Evolutionary conservation across 2,888 invertebrate species (phyloP).

Genomic region (Hirtodrosophila cameraria): DNA sequence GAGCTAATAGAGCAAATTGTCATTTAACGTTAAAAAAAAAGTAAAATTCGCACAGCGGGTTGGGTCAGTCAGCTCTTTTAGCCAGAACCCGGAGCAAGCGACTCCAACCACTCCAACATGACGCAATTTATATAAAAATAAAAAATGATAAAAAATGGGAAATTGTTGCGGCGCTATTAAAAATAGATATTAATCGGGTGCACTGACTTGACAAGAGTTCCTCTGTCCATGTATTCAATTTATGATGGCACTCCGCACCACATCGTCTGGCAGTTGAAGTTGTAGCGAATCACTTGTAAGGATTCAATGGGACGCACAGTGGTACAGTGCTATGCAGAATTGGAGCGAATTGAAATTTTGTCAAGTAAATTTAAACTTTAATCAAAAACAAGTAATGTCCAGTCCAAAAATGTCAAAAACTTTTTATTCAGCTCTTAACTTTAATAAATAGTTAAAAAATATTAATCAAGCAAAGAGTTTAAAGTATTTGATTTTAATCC

Average conservation of each 20-base stretch:
- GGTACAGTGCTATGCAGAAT: neutral
- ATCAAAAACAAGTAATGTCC: no score
- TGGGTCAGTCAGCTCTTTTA: constrained; percentile 56
- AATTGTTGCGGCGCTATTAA: constrained; percentile 35
- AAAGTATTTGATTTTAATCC: no score
- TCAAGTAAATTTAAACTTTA: no score
- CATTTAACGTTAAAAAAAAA: constrained; percentile 40
- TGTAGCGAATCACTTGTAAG: constrained; percentile 42
- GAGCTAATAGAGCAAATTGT: constrained; percentile 68
- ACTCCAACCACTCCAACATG: constrained; percentile 39
- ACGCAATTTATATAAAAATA: constrained; percentile 29
- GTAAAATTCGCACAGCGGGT: constrained; percentile 34
- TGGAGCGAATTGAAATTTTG: no score
- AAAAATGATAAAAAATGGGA: constrained; percentile 8
- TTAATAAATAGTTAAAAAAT: no score
- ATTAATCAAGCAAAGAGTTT: no score
- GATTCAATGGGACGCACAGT: constrained; percentile 50
- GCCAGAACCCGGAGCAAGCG: constrained; percentile 24
- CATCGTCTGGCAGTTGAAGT: constrained; percentile 14
- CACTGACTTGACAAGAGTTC: constrained; percentile 50
- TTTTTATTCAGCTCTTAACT: no score
- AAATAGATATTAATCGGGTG: constrained; percentile 52
- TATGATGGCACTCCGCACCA: constrained; percentile 15
- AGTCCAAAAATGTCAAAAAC: no score
- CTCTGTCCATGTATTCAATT: constrained; percentile 33